Evolutionary conservation across 2,113 vertebrate genomes (phyloP), one percentile per base, ranked within the genome.

Genomic region (Trogon melanurus): DNA sequence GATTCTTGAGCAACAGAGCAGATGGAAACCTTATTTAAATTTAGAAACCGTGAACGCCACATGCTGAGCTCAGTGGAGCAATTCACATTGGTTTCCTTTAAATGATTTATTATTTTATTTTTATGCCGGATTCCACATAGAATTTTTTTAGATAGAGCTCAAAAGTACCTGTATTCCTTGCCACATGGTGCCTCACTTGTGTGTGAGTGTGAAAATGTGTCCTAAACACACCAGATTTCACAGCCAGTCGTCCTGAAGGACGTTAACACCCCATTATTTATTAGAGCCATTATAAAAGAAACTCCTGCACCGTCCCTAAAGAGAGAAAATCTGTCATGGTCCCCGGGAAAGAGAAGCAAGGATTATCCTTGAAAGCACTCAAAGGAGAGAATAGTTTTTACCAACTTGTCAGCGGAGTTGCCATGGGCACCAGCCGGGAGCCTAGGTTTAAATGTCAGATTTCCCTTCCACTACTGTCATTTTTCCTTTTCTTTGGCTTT

Each of bases 321-420:
- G 85, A 91, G 79, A 50, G 66, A 93, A 93, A 96, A 97, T 97
- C 85, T 96, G 97, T 93, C 97, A 97, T 96, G 97, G 96, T 98
- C 98, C 97, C 96, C 96, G 96, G 96, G 95, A 97, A 95, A 91
- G 89, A 97, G 94, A 97, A 96, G 95, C 93, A 95, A 97, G 96
- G 97, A 98, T 98, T 98, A 98, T 97, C 96, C 96, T 95, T 98
- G 97, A 97, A 97, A 97, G 97, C 95, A 95, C 26, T 97, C 95
- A 97, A 96, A 98, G 85, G 94, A 96, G 57, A 97, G 95, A 98
- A 98, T 96, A 94, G 96, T 95, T 97, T 97, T 91, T 93, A 97
- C 96, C 90, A 97, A 92, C 93, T 98, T 97, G 95, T 97, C 96
- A 92, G 92, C 92, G 94, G 95, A 97, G 98, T 98, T 98, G 97